Conservation (phyloP, 1,140 invertebrate genomes). For the Muscidifurax raptorellus region DNA sequence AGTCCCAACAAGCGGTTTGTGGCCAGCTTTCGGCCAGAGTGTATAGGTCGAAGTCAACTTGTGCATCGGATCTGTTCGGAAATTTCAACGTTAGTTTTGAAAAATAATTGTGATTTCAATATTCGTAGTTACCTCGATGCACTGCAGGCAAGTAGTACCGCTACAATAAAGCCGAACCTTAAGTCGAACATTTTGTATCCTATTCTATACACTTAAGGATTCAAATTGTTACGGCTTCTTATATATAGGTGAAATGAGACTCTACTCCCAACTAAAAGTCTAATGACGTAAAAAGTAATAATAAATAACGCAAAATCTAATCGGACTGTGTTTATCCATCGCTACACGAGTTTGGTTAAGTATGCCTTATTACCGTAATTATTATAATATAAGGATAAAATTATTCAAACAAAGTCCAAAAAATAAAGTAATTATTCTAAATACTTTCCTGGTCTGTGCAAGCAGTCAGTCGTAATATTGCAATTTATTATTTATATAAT, state of each 20-base stretch:
- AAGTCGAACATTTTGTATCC: not conserved
- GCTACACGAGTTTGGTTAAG: not conserved
- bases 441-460: not conserved
- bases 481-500: too few species aligned
- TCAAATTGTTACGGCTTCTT: not conserved
- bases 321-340: too few species aligned
- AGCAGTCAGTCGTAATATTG: too few species aligned
- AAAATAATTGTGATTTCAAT: not conserved
- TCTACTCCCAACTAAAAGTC: not conserved
- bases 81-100: not conserved
- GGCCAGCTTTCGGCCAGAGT: constrained; percentile 17
- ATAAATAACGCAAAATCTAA: too few species aligned
- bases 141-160: not conserved
- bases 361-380: not conserved
- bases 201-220: not conserved
- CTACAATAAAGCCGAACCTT: not conserved
- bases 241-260: not conserved
- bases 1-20: constrained; percentile 18
- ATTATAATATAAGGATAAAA: not conserved
- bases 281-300: not conserved
- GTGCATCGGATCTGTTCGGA: not conserved
- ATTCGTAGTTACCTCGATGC: not conserved
- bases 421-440: not conserved
- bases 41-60: not conserved
- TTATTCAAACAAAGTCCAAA: not conserved